Base-by-base conservation (phyloP, 1,140 invertebrate species). In the Trialeurodes vaporariorum region DNA sequence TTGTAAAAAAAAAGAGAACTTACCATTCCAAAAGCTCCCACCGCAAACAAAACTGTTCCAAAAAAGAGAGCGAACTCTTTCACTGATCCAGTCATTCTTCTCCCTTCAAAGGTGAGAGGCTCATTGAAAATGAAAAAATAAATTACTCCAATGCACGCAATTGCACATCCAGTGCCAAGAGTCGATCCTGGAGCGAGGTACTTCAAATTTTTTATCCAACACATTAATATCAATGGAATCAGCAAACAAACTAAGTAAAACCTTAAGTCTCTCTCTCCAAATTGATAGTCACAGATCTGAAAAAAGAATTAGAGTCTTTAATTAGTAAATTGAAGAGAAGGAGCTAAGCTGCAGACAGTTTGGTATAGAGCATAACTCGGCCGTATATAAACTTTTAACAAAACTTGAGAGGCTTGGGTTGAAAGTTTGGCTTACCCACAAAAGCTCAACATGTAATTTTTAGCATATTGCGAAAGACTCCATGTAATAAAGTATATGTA, bases 121-220 rank as follows among this genome's bases (percentile, higher is more conserved):
- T 49, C 5, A 2, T 2, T 40, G 13, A 78, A 62, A 12, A 80
- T 64, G 69, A 73, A 77, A 66, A 74, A 75, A 58, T 80, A 75
- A 5, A 76, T 71, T 63, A 80, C 70, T 1, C 67, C 61, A 13
- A 80, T 67, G 9, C 76, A 77, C 40, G 66, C 34, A 22, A 70
- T 63, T 49, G 72, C 68, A 1, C 79, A 61, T 25, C 74, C 61
- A 60, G 83, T 83, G 24, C 83, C 83, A 27, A 82, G 70, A 2
- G 76, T 71, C 12, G 82, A 82, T 66, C 81, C 78, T 9, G 77
- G 75, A 1, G 83, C 77, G 26, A 84, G 72, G 23, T 75, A 70
- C 68, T 80, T 78, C 1, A 83, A 73, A 69, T 79, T 78, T 23
- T 75, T 72, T 11, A 78, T 72, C 64, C 64, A 65, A 58, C 64